Evolutionary conservation across 2,797 vertebrate species (phyloP).

Genomic region (Chaetophractus vellerosus): DNA sequence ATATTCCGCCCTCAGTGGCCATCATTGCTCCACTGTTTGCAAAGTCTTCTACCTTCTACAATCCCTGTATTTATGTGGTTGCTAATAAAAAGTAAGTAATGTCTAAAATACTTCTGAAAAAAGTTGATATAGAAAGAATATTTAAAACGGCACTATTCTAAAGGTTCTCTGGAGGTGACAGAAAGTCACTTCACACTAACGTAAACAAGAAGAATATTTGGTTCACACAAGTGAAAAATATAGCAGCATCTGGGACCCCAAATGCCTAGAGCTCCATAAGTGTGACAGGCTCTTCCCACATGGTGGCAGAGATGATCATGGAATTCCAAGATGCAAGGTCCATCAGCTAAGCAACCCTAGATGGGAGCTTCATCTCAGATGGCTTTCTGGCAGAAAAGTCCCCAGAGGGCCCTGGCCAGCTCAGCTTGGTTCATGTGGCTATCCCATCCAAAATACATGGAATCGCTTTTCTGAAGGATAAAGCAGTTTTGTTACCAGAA

Average conservation of each 20-base stretch:
- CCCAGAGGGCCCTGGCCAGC: background rate
- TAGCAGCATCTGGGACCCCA: background rate
- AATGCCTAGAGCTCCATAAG: background rate
- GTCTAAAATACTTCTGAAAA: conserved; percentile 23
- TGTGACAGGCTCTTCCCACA: conserved; percentile 19
- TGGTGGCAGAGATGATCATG: background rate
- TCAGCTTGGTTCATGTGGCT: background rate
- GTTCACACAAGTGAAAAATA: background rate
- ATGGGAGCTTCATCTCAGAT: background rate
- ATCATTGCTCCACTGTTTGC: conserved; percentile 98
- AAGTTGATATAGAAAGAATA: background rate
- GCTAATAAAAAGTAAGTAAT: conserved; percentile 97
- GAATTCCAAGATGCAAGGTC: background rate
- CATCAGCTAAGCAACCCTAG: background rate
- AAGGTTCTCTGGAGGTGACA: background rate
- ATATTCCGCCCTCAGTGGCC: conserved; percentile 96
- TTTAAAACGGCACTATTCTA: background rate
- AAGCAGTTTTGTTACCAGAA: background rate
- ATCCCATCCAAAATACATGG: background rate
- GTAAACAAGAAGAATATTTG: background rate
- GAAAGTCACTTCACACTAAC: background rate
- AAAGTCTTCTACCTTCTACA: conserved; percentile 99
- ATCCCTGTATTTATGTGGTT: conserved; percentile 98
- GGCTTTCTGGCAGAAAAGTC: background rate
- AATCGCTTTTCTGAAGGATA: conserved; percentile 20